Percentiles rank a stretch among this genome's conserved stretches.
These are phyloP conservation scores for Calypte anna DNA, from an alignment of 2,113 vertebrate genomes.

Conservation along the genomic window DNA sequence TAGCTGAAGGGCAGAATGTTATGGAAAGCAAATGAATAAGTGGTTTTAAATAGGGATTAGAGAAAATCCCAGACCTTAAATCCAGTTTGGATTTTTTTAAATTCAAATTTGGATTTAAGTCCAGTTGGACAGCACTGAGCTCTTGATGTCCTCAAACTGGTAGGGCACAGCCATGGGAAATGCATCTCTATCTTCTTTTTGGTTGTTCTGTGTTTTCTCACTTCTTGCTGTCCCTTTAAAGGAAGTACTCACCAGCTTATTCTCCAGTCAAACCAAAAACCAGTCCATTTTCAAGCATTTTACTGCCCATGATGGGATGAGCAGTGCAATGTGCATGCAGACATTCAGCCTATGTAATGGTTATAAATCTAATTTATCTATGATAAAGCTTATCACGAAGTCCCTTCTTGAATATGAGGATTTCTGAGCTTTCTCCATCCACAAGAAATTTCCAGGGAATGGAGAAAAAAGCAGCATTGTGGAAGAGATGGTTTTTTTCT, in stretches of 20 bases:
- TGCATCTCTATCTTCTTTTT: accelerated
- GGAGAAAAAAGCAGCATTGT: background rate
- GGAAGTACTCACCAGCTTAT: background rate
- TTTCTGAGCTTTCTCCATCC: background rate
- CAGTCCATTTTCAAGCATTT: background rate
- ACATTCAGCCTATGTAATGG: background rate
- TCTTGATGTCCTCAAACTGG: background rate
- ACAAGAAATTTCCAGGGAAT: background rate
- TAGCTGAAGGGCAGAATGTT: background rate
- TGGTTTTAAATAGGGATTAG: background rate
- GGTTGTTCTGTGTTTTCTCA: background rate
- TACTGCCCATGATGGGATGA: background rate
- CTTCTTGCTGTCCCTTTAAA: background rate
- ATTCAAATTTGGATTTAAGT: no score
- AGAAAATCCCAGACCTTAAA: background rate
- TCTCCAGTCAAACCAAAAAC: background rate
- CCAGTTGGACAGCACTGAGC: background rate
- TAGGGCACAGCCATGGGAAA: background rate
- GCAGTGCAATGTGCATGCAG: background rate
- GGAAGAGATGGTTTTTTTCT: background rate
- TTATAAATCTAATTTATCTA: no score
- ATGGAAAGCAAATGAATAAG: background rate
- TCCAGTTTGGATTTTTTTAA: background rate
- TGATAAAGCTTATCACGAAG: no score
- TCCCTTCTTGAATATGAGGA: background rate